Conservation (phyloP, 2,888 invertebrate genomes). For the Embidobia sp. region DNA sequence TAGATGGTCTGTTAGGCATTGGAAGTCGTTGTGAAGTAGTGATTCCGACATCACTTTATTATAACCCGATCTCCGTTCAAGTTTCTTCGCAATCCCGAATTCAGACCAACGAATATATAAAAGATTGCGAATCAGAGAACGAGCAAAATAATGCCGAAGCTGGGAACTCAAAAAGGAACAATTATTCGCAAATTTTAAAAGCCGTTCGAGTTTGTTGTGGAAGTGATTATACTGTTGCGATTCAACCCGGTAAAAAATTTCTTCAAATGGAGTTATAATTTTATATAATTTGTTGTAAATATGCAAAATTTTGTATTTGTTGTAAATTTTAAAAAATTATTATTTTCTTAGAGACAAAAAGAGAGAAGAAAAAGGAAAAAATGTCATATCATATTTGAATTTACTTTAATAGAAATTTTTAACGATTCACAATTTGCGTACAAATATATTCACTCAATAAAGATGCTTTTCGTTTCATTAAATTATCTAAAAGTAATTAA, state of each 20-base stretch:
- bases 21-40: slow-evolving; percentile 85
- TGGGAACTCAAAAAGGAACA: slow-evolving; percentile 68
- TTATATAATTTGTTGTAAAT: no score
- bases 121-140: slow-evolving; percentile 52
- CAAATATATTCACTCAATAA: no score
- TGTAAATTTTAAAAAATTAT: neutral
- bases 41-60: slow-evolving; percentile 83
- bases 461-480: no score
- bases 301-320: neutral
- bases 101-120: slow-evolving; percentile 42
- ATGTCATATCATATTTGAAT: no score
- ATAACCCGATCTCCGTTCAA: slow-evolving; percentile 79
- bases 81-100: slow-evolving; percentile 68
- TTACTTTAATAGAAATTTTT: no score
- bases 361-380: no score
- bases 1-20: slow-evolving; percentile 94
- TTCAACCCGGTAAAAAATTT: slow-evolving; percentile 79
- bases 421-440: no score
- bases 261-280: no score
- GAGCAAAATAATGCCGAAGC: slow-evolving; percentile 42
- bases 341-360: no score
- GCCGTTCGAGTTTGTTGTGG: slow-evolving; percentile 85
- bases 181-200: slow-evolving; percentile 69
- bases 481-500: neutral
- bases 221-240: slow-evolving; percentile 89